Evolutionary conservation across 2,888 invertebrate species (phyloP), one percentile per base, ranked within the genome.

Genomic region (Chalcosyrphus nemorum): DNA sequence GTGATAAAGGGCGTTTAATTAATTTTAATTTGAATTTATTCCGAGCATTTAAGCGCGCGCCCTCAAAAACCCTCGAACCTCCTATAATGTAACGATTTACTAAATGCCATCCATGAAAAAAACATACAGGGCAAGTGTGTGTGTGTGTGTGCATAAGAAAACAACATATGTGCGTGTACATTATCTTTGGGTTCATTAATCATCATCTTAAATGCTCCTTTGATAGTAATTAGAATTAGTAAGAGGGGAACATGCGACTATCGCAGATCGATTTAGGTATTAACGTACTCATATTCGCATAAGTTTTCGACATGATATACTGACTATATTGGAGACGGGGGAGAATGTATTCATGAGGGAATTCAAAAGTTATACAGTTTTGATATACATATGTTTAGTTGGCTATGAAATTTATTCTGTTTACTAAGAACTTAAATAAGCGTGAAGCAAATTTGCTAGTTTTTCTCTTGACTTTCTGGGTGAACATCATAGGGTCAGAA

Each of bases 1-100:
- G 61, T 56, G 32, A 63, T 63, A 61, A 56, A 75, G 50, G 56
- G 32, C 7, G 50, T 81, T 75, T 75, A 75, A 81, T 81, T 70
- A 80, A 61, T 61, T 66, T 76, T 29, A 41, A 59, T 43, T 66
- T 66, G 27, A 72, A 66, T 75, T 68, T 56, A 80, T 57, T 43
- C 32, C 24, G 9, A 24, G n/a, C 47, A 21, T 32, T 71, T 56
- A 56, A 71, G n/a, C 41, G 9, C 35, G 4, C 17, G 9, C 41
- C 9, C 32, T 24, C 15, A 0, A 7, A 32, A 43, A 45, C 21
- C 9, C 24, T 59, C n/a, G 15, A n/a, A 29, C 4, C 29, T 5
- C 32, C 7, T 9, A 41, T 57, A 41, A n/a, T 57, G 24, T 19
- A 45, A 15, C 41, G 45, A 43, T 70, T 61, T 41, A 27, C 54